phyloP scores from a whole-genome alignment of 2,888 invertebrate species.

The Microdon myrmicae region DNA sequence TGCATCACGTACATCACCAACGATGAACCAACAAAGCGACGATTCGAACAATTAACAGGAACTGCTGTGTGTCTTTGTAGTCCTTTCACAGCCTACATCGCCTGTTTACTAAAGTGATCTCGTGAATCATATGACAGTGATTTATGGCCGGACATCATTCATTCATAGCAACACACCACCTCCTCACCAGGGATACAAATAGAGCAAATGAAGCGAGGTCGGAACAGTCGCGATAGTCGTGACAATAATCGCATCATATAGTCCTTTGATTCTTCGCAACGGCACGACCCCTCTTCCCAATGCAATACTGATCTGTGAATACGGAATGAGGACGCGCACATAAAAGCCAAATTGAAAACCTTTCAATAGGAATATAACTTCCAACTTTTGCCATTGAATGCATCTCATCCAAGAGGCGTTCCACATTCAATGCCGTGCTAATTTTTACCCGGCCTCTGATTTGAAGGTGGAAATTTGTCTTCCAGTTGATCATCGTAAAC shows the following conservation, averaged over 20 bases:
- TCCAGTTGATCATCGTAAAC: conserved; percentile 24
- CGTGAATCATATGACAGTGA: conserved; percentile 52
- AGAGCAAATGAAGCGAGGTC: conserved; percentile 7
- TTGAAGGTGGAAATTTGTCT: conserved; percentile 46
- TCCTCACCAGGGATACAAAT: conserved; percentile 12
- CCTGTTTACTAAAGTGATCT: conserved; percentile 44
- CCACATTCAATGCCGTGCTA: conserved; percentile 38
- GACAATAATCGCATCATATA: conserved; percentile 42
- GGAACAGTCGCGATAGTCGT: conserved; percentile 37
- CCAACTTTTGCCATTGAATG: conserved; percentile 24
- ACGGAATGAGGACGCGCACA: conserved; percentile 49
- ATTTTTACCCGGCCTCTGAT: conserved; percentile 16
- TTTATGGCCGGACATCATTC: conserved; percentile 51
- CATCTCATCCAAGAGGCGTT: conserved; percentile 35
- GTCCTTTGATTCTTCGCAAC: conserved; percentile 40
- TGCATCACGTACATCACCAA: conserved; percentile 41
- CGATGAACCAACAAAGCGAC: conserved; percentile 13
- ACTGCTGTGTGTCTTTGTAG: conserved; percentile 46
- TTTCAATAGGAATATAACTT: conserved; percentile 34
- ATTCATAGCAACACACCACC: conserved; percentile 52
- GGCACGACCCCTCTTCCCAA: conserved; percentile 40
- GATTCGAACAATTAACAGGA: conserved; percentile 51
- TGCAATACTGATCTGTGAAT: conserved; percentile 41
- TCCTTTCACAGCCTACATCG: conserved; percentile 48
- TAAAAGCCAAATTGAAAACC: conserved; percentile 43